Evolutionary conservation across 2,113 vertebrate species (phyloP).

Genomic region (Myotis brandtii): DNA sequence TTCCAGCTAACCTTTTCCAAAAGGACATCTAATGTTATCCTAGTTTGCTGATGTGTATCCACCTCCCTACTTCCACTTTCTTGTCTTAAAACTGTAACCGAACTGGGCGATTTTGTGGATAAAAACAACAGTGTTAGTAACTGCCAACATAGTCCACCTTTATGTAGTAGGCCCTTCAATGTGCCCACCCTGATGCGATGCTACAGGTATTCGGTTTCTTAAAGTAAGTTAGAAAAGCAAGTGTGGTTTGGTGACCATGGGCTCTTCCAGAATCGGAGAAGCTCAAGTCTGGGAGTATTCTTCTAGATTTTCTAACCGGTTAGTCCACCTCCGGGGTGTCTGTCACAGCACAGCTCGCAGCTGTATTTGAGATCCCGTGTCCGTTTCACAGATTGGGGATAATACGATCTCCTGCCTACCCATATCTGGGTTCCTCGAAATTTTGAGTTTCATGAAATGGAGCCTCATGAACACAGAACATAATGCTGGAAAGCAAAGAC

Average conservation of each 20-base stretch:
- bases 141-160: background rate
- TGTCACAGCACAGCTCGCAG: background rate
- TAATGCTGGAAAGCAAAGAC: background rate
- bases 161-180: background rate
- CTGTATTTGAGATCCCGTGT: background rate
- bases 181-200: background rate
- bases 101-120: background rate
- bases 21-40: constrained; percentile 39
- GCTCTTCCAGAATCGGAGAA: background rate
- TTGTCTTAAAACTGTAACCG: background rate
- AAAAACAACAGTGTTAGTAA: background rate
- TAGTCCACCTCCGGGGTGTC: background rate
- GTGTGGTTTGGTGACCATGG: background rate
- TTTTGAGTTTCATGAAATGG: background rate
- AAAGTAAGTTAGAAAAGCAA: background rate
- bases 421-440: constrained; percentile 6
- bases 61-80: constrained; percentile 23
- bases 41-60: background rate
- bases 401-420: background rate
- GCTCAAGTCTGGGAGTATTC: background rate
- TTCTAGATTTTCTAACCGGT: background rate
- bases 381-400: background rate
- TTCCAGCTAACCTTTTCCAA: constrained; percentile 59
- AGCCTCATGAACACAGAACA: background rate
- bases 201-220: background rate